Conservation (phyloP, 2,113 vertebrate species). For the Okapia johnstoni region DNA sequence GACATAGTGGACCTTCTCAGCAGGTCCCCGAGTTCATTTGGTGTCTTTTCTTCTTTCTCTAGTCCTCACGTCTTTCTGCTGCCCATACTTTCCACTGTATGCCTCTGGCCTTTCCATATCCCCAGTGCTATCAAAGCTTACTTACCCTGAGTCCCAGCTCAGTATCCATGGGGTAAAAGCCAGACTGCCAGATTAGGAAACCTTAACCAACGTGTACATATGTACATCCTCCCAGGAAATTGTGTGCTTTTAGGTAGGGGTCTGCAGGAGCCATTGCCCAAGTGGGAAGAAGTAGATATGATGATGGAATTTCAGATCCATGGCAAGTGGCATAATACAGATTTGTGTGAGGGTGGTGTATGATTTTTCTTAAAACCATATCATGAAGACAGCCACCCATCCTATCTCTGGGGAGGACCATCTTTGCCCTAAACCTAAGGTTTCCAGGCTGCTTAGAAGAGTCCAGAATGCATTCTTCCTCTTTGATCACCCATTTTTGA, state of each 20-base stretch:
- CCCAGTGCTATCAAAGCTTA: neutral
- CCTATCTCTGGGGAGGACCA: neutral
- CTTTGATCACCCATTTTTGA: conserved; percentile 1
- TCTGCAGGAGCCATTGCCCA: neutral
- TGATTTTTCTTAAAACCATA: conserved; percentile 8
- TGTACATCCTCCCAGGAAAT: neutral
- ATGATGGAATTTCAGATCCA: neutral
- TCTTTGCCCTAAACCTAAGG: neutral
- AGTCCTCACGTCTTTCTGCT: neutral
- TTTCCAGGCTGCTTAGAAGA: neutral
- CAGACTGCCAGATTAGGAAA: neutral
- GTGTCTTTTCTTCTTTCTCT: neutral
- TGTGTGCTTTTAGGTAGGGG: neutral
- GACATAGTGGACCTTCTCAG: neutral
- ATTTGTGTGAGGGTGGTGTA: neutral
- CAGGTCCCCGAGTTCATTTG: neutral
- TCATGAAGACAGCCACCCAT: neutral
- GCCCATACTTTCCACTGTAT: neutral
- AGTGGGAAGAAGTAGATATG: neutral
- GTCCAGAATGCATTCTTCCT: neutral
- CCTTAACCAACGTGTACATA: neutral
- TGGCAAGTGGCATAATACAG: neutral
- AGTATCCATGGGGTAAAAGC: neutral
- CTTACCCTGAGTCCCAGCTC: neutral
- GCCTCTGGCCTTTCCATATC: conserved; percentile 1